Evolutionary conservation across 2,888 invertebrate species (phyloP), one percentile per base, ranked within the genome.

Genomic region (Thera britannica): DNA sequence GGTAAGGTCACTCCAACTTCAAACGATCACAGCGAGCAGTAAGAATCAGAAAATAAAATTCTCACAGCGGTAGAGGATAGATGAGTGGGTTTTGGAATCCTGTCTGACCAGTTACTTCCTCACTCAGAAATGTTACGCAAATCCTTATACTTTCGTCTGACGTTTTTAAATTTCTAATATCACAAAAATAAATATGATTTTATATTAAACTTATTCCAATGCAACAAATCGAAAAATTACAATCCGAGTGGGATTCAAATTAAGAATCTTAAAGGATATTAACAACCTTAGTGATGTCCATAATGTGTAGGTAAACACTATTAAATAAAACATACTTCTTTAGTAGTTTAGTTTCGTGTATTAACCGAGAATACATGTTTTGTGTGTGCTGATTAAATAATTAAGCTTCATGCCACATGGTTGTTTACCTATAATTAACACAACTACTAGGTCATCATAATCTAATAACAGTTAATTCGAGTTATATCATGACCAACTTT

Each of bases 31-130:
- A n/a, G 12, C 9, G 56, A 46, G 23, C 52, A 46, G 44, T 59
- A 65, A 69, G 58, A 57, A 62, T 64, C 46, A 34, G 52, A 62
- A 68, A 59, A 46, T 51, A 60, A 63, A 63, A 52, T 23, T 38
- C 61, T 58, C 65, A 49, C 51, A 63, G 52, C 66, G 57, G 46
- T 70, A 61, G 38, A 44, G 11, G 11, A 36, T 36, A 58, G n/a
- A 35, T n/a, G 23, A 36, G 46, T 34, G 46, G 51, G 66, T 35
- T 64, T 35, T 60, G 75, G 77, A 80, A 83, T 81, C 78, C 75
- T 73, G 83, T 78, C 65, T 67, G 75, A 80, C 80, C 67, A 71
- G 79, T 78, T 54, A 69, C 36, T 7, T 12, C 5, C 64, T 23
- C 23, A 34, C 9, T 48, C 62, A 70, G 77, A 75, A 77, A 62